Base-by-base conservation (phyloP, 2,797 vertebrate species). In the Dromococcyx pavoninus region DNA sequence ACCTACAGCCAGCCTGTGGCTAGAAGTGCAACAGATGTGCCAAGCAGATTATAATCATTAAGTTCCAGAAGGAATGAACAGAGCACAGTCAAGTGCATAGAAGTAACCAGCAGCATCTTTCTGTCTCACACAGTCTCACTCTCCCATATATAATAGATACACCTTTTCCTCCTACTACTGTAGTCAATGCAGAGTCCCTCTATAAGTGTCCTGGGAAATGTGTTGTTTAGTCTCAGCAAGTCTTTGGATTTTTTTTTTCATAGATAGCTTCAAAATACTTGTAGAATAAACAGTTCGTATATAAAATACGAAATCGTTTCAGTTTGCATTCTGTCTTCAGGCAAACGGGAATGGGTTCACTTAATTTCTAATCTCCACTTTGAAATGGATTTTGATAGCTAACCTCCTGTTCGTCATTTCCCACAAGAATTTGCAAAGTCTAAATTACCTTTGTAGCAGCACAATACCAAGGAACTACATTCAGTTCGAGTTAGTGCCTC, bases 1-100 rank as follows among this genome's bases (percentile, higher is more conserved):
- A 83, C 69, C 9, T 11, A 46, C 22, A 67, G 30, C n/a, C 53
- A 92, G 4, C 22, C 32, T 37, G 27, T 70, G 58, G 39, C 64
- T 77, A 41, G 24, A 54, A 90, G 25, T 41, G 21, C 48, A 78
- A 35, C 60, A 96, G 84, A 65, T 86, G 60, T 33, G 58, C 43
- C 33, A 65, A 70, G 67, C 35, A 85, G 50, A 50, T 41, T 95
- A 39, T 57, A 37, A 70, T 72, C 44, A 24, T 46, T 78, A 76
- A 71, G 50, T 56, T 79, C 35, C 58, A 58, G 10, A 57, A 82
- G 39, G 9, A 85, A 37, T 16, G 57, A 89, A 82, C 22, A 54
- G 21, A 79, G 15, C 25, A 44, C 5, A 56, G 32, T 30, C 2
- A 82, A 56, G 1, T 79, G 44, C 21, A 30, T 10, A 50, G 28